Evolutionary conservation across 2,797 vertebrate genomes (phyloP).

Genomic region (Enteromius mattozi): DNA sequence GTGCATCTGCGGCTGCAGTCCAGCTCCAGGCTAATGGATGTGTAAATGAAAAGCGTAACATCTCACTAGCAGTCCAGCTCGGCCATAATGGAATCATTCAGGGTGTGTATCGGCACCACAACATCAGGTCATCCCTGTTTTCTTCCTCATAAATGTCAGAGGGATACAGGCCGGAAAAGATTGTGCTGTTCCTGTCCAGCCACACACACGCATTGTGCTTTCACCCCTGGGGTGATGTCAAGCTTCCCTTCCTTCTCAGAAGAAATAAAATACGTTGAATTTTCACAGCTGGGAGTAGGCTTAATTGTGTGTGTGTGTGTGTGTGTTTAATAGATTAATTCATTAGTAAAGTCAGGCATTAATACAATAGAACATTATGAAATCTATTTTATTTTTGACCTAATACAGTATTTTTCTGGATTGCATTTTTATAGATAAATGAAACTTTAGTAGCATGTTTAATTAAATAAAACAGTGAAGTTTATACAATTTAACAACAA

Average conservation of each 20-base stretch:
- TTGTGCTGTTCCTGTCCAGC: not conserved
- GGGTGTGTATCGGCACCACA: not conserved
- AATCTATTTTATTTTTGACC: not conserved
- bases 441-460: not conserved
- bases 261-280: not conserved
- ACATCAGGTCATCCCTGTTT: slow-evolving; percentile 22
- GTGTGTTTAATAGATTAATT: not conserved
- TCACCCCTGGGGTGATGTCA: slow-evolving; percentile 18
- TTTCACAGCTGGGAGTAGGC: not conserved
- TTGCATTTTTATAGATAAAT: not conserved
- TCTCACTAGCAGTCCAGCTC: slow-evolving; percentile 3
- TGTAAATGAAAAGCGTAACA: slow-evolving; percentile 26
- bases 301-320: not conserved
- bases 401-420: not conserved
- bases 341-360: not conserved
- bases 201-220: slow-evolving; percentile 9
- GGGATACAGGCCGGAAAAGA: not conserved
- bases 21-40: slow-evolving; percentile 28
- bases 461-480: not conserved
- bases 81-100: slow-evolving; percentile 20
- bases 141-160: slow-evolving; percentile 6
- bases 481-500: not conserved
- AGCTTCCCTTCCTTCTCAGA: not conserved
- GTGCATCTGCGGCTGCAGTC: slow-evolving; percentile 9
- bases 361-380: not conserved